These are phyloP conservation scores for Phainopepla nitens DNA, from an alignment of 2,113 vertebrate genomes.

Conservation along the genomic window DNA sequence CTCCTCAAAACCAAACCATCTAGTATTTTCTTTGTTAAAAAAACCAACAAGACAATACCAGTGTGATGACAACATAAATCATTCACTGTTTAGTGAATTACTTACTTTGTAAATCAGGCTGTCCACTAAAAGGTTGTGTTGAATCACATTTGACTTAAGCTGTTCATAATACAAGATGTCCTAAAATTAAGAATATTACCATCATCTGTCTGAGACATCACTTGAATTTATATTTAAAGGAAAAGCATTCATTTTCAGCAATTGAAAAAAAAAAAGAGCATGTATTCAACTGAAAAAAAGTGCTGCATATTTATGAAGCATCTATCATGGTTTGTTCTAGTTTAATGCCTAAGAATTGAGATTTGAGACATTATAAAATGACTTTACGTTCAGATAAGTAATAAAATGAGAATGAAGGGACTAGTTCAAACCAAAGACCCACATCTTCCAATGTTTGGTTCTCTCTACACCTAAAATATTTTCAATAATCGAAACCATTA, in stretches of 20 bases:
- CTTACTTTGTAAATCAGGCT: conserved; percentile 96
- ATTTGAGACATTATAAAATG: neutral
- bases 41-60: neutral
- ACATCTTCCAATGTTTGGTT: neutral
- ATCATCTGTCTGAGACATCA: neutral
- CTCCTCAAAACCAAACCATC: neutral
- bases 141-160: conserved; percentile 93
- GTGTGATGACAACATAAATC: neutral
- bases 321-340: neutral
- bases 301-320: neutral
- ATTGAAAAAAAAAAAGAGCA: neutral
- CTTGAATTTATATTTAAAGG: neutral
- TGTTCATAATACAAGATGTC: conserved; percentile 93
- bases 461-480: neutral
- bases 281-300: neutral
- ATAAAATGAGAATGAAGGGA: neutral
- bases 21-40: neutral
- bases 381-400: neutral
- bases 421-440: neutral
- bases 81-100: neutral
- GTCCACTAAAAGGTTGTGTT: conserved; percentile 93
- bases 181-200: conserved; percentile 72
- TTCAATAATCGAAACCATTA: neutral
- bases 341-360: neutral
- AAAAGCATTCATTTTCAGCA: neutral